These are phyloP conservation scores for Chinchilla lanigera DNA, from an alignment of 2,113 vertebrate genomes.

Conservation along the genomic window DNA sequence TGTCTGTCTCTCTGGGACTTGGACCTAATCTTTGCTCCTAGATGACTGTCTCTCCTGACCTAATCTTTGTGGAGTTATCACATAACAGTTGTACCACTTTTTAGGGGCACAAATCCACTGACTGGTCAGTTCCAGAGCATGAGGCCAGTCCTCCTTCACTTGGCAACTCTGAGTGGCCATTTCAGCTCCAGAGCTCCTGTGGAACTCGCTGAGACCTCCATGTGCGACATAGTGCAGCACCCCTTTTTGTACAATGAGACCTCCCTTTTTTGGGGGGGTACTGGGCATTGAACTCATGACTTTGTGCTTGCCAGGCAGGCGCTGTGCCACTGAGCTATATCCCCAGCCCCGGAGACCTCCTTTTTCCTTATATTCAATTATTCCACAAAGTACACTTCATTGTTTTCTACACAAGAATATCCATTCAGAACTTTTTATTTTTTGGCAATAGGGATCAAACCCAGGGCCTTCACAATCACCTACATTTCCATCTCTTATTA, in stretches of 20 bases:
- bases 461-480: not conserved
- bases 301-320: too few species aligned
- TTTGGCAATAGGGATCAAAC: not conserved
- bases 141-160: not conserved
- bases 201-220: not conserved
- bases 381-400: not conserved
- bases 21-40: too few species aligned
- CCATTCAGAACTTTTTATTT: not conserved
- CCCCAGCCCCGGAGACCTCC: too few species aligned
- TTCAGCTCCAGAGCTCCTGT: not conserved
- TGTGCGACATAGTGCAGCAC: too few species aligned
- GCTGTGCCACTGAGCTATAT: too few species aligned
- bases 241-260: not conserved
- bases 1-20: not conserved
- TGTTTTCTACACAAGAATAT: not conserved
- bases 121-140: not conserved
- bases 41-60: too few species aligned
- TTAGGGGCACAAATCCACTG: not conserved
- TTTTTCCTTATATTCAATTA: not conserved
- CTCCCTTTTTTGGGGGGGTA: too few species aligned
- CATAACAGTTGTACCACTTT: not conserved
- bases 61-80: not conserved
- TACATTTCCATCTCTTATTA: not conserved
- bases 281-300: too few species aligned
- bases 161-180: not conserved